A percentile compares a stretch with the other conserved stretches of the same genome.
Evolutionary conservation across 2,113 vertebrate species (phyloP).

Genomic region (Nothocercus nigrocapillus): DNA sequence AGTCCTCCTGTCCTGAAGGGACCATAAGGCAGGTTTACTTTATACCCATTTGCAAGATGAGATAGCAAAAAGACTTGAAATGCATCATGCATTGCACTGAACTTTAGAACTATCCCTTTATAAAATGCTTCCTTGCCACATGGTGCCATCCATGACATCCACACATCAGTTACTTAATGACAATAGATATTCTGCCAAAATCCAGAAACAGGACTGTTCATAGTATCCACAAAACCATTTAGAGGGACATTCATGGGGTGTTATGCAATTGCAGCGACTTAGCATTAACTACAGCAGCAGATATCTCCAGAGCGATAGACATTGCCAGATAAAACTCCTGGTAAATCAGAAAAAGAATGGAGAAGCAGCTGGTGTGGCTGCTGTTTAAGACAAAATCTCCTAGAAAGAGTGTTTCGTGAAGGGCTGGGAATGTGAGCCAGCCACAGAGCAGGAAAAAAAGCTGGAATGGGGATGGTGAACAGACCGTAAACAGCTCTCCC

Average conservation of each 20-base stretch:
- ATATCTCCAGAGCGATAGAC: neutral
- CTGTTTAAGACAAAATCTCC: neutral
- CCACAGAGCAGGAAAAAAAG: neutral
- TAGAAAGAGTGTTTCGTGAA: neutral
- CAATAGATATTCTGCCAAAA: neutral
- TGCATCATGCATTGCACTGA: neutral
- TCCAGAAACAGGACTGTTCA: neutral
- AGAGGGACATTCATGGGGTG: neutral
- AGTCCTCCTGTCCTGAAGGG: neutral
- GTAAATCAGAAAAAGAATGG: neutral
- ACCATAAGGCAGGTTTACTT: neutral
- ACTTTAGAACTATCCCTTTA: neutral
- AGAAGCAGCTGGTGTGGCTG: neutral
- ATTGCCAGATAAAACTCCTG: neutral
- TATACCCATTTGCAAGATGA: neutral
- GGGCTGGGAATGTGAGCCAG: neutral
- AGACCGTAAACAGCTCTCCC: neutral
- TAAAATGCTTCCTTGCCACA: neutral
- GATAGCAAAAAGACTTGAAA: neutral
- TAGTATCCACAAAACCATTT: neutral
- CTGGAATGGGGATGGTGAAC: neutral
- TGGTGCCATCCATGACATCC: neutral
- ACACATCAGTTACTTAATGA: fast-evolving
- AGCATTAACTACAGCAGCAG: neutral
- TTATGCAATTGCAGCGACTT: neutral